A percentile compares a stretch with the other conserved stretches of the same genome.
These are phyloP conservation scores for Pangasius macronema DNA, from an alignment of 2,797 vertebrate species.

Conservation along the genomic window DNA sequence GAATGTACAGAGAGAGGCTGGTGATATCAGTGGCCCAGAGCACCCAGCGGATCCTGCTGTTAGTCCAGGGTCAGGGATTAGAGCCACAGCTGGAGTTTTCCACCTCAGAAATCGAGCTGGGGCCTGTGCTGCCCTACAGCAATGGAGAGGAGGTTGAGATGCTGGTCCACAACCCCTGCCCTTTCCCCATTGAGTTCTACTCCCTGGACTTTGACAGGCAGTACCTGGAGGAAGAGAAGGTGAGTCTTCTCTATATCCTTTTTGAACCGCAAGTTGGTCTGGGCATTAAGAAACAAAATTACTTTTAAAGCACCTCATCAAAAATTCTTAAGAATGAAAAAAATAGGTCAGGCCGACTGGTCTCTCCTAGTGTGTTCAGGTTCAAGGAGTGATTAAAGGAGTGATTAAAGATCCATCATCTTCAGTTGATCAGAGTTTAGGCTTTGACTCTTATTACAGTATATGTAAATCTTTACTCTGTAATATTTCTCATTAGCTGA, in stretches of 20 bases:
- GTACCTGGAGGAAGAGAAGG: slow-evolving; percentile 86
- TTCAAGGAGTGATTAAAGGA: not conserved
- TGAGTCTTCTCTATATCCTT: slow-evolving; percentile 54
- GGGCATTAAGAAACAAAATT: not conserved
- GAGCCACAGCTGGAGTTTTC: slow-evolving; percentile 82
- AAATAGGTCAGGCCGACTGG: not conserved
- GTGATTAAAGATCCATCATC: not conserved
- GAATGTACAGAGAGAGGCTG: slow-evolving; percentile 74
- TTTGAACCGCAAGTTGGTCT: not conserved
- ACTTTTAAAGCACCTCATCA: not conserved
- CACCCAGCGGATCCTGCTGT: slow-evolving; percentile 69
- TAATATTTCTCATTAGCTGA: not conserved
- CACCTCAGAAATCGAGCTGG: slow-evolving; percentile 73
- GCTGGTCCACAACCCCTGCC: slow-evolving; percentile 81
- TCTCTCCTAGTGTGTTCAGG: not conserved
- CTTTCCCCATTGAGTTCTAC: slow-evolving; percentile 90
- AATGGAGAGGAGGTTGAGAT: slow-evolving; percentile 70
- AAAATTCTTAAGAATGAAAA: not conserved
- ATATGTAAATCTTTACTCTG: not conserved
- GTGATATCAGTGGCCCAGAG: slow-evolving; percentile 75
- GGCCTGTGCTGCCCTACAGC: slow-evolving; percentile 75
- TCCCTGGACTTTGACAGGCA: slow-evolving; percentile 86
- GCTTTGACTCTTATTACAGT: not conserved
- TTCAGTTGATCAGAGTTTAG: not conserved
- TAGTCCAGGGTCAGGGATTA: slow-evolving; percentile 76